These are phyloP conservation scores for Drosophila paramelanica DNA, from an alignment of 2,888 invertebrate species.

Conservation along the genomic window DNA sequence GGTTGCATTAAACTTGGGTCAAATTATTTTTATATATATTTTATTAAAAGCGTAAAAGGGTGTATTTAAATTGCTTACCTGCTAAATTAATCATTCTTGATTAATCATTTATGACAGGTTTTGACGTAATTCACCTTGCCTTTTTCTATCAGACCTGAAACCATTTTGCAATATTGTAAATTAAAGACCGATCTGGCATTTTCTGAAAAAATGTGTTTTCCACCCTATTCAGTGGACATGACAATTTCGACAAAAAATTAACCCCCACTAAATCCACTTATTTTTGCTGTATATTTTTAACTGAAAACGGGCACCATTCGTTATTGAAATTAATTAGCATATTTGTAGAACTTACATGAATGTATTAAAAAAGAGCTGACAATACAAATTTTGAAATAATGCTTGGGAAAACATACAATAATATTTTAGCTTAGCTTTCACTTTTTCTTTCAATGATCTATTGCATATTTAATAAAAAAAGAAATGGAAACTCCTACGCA, in stretches of 20 bases:
- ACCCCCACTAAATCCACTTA: neutral
- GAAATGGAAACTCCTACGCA: conserved; percentile 35
- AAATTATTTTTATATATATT: no score
- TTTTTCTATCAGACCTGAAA: neutral
- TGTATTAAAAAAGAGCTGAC: neutral
- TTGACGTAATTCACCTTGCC: neutral
- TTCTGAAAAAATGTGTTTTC: neutral
- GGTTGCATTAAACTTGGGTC: no score
- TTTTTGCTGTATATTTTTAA: neutral
- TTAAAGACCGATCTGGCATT: neutral
- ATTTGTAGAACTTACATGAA: neutral
- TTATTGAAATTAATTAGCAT: conserved; percentile 2
- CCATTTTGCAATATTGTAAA: neutral
- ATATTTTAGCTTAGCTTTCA: conserved; percentile 19
- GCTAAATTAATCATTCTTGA: no score
- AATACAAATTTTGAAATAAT: neutral
- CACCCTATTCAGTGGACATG: no score
- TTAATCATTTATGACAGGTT: no score
- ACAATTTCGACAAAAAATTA: neutral
- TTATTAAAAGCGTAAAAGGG: no score
- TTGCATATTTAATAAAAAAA: neutral
- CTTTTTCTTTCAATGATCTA: conserved; percentile 20
- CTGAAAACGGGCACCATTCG: neutral
- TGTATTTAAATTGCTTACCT: no score
- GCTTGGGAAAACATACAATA: neutral